A percentile compares a stretch with the other conserved stretches of the same genome.
phyloP scores from a whole-genome alignment of 2,888 invertebrate species.

The Limnephilus rhombicus region DNA sequence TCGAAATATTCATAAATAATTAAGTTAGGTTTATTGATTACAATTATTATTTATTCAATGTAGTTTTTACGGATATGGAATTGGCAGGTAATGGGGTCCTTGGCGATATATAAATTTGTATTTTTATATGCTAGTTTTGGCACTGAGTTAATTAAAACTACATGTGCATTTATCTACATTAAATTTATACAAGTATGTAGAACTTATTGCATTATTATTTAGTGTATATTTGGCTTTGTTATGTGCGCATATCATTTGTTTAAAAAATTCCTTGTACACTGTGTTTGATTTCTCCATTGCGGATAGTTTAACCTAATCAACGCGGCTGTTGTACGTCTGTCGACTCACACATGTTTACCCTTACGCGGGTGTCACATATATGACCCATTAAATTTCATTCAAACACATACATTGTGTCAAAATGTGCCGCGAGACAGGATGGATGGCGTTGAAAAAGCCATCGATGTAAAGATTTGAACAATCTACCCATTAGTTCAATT shows the following conservation, averaged over 20 bases:
- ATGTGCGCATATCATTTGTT: background rate
- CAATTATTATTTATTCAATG: background rate
- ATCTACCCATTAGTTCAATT: background rate
- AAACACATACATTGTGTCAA: too few relatives aligned
- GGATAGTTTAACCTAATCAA: too few relatives aligned
- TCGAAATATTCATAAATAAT: constrained; percentile 32
- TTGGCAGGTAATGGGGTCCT: constrained; percentile 1
- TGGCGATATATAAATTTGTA: constrained; percentile 13
- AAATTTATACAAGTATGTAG: background rate
- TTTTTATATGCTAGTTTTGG: constrained; percentile 32
- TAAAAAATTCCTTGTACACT: background rate
- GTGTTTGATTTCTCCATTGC: background rate
- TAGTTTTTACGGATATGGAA: background rate
- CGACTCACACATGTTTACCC: too few relatives aligned
- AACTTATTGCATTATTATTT: background rate
- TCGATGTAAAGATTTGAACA: background rate
- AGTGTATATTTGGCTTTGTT: background rate
- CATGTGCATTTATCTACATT: background rate
- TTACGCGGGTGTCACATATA: too few relatives aligned
- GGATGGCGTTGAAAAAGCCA: too few relatives aligned
- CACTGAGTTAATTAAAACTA: background rate
- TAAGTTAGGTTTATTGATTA: background rate
- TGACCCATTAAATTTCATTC: too few relatives aligned
- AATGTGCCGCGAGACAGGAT: too few relatives aligned
- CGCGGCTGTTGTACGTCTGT: too few relatives aligned